These are phyloP conservation scores for Ammospiza caudacuta DNA, from an alignment of 2,113 vertebrate genomes.

Conservation along the genomic window DNA sequence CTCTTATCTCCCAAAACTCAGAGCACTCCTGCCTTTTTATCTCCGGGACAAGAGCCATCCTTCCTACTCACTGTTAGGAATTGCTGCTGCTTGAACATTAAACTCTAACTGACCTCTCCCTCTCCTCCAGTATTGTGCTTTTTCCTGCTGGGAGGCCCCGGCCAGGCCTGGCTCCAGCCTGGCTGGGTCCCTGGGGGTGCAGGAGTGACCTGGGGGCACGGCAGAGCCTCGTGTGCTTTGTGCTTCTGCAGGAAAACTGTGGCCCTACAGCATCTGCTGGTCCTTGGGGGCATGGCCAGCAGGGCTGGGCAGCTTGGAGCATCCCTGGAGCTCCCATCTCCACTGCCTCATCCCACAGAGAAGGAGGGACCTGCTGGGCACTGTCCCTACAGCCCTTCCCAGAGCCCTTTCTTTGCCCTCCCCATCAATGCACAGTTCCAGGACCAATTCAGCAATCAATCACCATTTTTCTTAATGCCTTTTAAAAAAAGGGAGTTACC, in stretches of 20 bases:
- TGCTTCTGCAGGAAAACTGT: neutral
- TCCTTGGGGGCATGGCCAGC: neutral
- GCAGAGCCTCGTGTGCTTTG: neutral
- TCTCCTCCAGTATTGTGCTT: neutral
- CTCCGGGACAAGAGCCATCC: neutral
- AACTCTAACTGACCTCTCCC: conserved; percentile 41
- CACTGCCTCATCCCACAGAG: neutral
- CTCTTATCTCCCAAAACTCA: conserved; percentile 1
- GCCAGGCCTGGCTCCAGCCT: neutral
- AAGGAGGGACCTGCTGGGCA: neutral
- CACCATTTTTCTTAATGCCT: neutral
- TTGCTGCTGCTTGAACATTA: conserved; percentile 37
- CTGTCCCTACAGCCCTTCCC: neutral
- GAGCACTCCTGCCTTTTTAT: conserved; percentile 13
- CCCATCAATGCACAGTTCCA: fast-evolving
- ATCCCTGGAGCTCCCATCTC: neutral
- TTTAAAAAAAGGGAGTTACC: neutral
- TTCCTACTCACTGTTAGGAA: neutral
- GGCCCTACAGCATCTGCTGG: neutral
- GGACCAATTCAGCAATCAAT: neutral
- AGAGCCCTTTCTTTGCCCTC: neutral
- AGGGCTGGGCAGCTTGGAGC: neutral
- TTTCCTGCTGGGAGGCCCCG: fast-evolving
- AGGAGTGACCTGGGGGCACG: neutral
- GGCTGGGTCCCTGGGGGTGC: neutral